Percentiles rank a stretch among this genome's conserved stretches.
These are phyloP conservation scores for Ophioninae sp. DNA, from an alignment of 2,888 invertebrate genomes.

Conservation along the genomic window DNA sequence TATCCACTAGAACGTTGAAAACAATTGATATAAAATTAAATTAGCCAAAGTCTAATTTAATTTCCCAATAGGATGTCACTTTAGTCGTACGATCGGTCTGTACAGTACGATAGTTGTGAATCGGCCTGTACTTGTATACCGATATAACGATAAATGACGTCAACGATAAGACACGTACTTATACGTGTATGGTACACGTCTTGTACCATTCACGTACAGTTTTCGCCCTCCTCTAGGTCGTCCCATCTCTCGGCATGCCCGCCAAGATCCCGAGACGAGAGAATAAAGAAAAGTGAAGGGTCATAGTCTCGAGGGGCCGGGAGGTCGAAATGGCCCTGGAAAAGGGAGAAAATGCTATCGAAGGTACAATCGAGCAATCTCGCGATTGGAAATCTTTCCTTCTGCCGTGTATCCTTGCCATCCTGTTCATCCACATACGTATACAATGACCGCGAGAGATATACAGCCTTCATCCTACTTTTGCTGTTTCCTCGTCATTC, in stretches of 20 bases:
- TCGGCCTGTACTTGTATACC: background rate
- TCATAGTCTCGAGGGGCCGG: slow-evolving; percentile 55
- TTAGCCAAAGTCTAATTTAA: too few species aligned
- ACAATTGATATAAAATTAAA: too few species aligned
- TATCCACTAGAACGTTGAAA: too few species aligned
- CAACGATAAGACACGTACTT: background rate
- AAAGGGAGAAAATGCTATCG: slow-evolving; percentile 54
- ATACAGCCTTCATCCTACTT: slow-evolving; percentile 2
- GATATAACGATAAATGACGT: background rate
- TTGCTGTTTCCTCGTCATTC: slow-evolving; percentile 32
- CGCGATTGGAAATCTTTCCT: slow-evolving; percentile 74
- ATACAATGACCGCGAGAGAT: background rate
- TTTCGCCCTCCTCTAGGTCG: slow-evolving; percentile 60
- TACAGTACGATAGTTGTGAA: background rate
- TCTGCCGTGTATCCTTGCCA: background rate
- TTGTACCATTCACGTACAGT: background rate
- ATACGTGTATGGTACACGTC: background rate
- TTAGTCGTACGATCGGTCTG: background rate
- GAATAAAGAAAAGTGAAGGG: slow-evolving; percentile 66
- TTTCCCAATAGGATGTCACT: too few species aligned
- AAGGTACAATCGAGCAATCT: slow-evolving; percentile 79
- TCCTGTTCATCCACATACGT: slow-evolving; percentile 5
- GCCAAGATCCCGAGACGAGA: slow-evolving; percentile 27
- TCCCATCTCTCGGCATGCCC: slow-evolving; percentile 42
- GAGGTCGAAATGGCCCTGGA: slow-evolving; percentile 62